Evolutionary conservation across 2,113 vertebrate species (phyloP), one percentile per base, ranked within the genome.

Genomic region (Sceloporus undulatus): DNA sequence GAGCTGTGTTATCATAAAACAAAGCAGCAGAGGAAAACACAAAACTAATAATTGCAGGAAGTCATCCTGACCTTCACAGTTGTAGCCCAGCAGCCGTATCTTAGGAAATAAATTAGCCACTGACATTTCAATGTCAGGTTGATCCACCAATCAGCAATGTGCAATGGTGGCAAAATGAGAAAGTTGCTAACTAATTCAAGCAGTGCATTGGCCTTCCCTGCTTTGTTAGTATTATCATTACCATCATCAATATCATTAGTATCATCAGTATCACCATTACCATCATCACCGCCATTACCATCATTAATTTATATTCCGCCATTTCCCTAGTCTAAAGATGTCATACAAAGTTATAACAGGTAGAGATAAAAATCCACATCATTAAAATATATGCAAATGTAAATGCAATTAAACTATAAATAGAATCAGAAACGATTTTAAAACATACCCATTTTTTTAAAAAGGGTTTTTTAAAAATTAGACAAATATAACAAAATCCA

Each of bases 111-210:
- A 91, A 87, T 91, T 78, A 85, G 19, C 66, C 4, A 77, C 2
- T 85, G 91, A 88, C 91, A 70, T n/a, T 84, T 84, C 81, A 84
- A 78, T 84, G 73, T 54, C 74, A 70, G 74, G 73, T 56, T 68
- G 62, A 70, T 77, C 73, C 62, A 84, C 81, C 87, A 84, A 70
- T 78, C 81, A 88, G 75, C n/a, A 7, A 56, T 34, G 48, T 70
- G 74, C 62, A 78, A 23, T 13, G 62, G 23, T 68, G 74, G 87
- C 62, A 84, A 84, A 77, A 88, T 56, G 48, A 62, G 52, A 88
- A 70, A 52, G 6, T 66, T 9, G 29, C 83, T 29, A 78, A 62
- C 19, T 65, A 42, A 82, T 82, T 75, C 73, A 8, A 52, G 27
- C 52, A 74, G 52, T 23, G 74, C 29, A 38, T 42, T 76, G 21